phyloP scores from a whole-genome alignment of 2,797 vertebrate genomes.

The Sylvilagus floridanus region DNA sequence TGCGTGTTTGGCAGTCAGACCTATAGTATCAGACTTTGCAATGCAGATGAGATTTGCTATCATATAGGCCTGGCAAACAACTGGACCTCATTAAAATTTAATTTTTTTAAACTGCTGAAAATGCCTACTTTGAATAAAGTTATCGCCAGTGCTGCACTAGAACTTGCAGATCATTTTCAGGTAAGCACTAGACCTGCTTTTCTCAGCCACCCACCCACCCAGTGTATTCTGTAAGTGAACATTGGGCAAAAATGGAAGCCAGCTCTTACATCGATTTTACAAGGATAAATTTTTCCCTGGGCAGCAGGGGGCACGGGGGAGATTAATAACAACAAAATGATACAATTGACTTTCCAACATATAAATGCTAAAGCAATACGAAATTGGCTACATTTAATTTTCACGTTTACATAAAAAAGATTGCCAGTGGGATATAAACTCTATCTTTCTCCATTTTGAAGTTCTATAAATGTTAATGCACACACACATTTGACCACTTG shows the following conservation, averaged over 20 bases:
- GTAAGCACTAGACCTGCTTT: not conserved
- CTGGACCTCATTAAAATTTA: slow-evolving; percentile 86
- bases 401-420: slow-evolving; percentile 21
- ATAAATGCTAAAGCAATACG: not conserved
- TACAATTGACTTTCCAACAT: not conserved
- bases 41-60: slow-evolving; percentile 86
- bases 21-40: slow-evolving; percentile 89
- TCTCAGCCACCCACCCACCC: not conserved
- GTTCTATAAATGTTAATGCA: slow-evolving; percentile 59
- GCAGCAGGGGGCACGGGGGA: not conserved
- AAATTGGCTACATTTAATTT: slow-evolving; percentile 46
- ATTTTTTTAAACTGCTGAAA: slow-evolving; percentile 86
- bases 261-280: not conserved
- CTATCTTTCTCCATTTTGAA: not conserved
- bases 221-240: not conserved
- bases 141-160: slow-evolving; percentile 67
- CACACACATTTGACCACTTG: not conserved
- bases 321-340: slow-evolving; percentile 21
- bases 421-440: not conserved
- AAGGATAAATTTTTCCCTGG: not conserved
- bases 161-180: slow-evolving; percentile 50
- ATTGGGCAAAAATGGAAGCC: not conserved
- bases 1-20: slow-evolving; percentile 93
- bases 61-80: slow-evolving; percentile 82
- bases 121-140: slow-evolving; percentile 83